Percentiles rank a stretch among this genome's conserved stretches.
Evolutionary conservation across 35 echinoderm and acorn worm species (phyloP).

Genomic region (Ophiothrix spiculata): DNA sequence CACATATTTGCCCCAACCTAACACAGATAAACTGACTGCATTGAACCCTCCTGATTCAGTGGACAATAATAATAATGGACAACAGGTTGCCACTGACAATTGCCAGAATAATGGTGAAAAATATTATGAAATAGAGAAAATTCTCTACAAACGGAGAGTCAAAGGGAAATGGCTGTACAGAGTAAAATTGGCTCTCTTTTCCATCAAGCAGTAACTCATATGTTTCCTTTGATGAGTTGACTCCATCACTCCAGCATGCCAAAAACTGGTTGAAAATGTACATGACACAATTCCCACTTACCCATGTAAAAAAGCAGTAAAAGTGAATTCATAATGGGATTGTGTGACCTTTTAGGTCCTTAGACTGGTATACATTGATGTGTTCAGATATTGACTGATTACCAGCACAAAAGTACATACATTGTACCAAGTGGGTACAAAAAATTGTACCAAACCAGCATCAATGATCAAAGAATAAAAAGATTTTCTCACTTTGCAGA

Average conservation of each 20-base stretch:
- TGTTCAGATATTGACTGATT: no score
- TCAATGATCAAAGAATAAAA: no score
- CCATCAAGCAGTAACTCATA: background rate
- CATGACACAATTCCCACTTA: background rate
- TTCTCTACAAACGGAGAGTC: background rate
- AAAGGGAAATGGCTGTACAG: conserved; percentile 9
- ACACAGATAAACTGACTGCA: no score
- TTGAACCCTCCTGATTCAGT: background rate
- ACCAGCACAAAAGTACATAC: no score
- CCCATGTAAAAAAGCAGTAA: background rate
- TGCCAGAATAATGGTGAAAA: background rate
- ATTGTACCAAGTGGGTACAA: no score
- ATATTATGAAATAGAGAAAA: conserved; percentile 21
- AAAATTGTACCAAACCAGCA: no score
- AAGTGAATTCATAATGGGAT: no score
- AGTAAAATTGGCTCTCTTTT: conserved; percentile 1
- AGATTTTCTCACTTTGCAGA: no score
- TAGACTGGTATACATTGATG: no score
- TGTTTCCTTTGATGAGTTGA: background rate
- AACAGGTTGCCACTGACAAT: background rate
- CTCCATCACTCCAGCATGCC: background rate
- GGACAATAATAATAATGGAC: background rate
- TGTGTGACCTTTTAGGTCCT: no score
- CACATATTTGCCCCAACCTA: no score
- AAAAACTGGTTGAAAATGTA: background rate